Evolutionary conservation across 2,888 invertebrate species (phyloP).

Genomic region (Automeris io): DNA sequence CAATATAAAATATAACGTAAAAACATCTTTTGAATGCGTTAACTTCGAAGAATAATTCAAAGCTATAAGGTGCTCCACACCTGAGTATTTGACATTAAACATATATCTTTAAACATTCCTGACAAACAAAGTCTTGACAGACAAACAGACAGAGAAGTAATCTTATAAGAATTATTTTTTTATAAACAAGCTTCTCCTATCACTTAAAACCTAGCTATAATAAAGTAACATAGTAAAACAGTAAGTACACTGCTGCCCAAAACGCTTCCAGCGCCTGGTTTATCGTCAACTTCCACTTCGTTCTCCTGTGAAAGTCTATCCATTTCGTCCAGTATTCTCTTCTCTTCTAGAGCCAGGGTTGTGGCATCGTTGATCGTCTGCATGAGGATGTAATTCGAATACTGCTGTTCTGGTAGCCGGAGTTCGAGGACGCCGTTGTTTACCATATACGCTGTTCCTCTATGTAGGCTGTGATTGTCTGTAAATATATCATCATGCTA

Average conservation of each 20-base stretch:
- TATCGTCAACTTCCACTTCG: conserved; percentile 55
- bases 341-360: conserved; percentile 70
- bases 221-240: conserved; percentile 16
- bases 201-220: conserved; percentile 10
- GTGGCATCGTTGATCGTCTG: conserved; percentile 83
- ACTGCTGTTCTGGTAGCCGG: conserved; percentile 42
- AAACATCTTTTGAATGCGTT: no score
- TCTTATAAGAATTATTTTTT: no score
- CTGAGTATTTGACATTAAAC: no score
- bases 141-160: no score
- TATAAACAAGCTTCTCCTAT: no score
- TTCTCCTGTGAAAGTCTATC: conserved; percentile 56
- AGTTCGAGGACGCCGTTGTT: conserved; percentile 45
- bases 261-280: conserved; percentile 19
- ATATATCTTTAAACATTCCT: no score
- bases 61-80: no score
- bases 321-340: conserved; percentile 67
- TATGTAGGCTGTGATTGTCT: conserved; percentile 39
- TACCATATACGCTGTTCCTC: conserved; percentile 45
- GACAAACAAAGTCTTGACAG: no score
- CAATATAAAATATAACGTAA: no score
- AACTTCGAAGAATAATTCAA: no score
- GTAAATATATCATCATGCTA: conserved; percentile 15
- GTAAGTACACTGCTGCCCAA: conserved; percentile 13
- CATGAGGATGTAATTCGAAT: conserved; percentile 82